Evolutionary conservation across 53 echinoderm and acorn worm genomes (phyloP).

Genomic region (Crossaster papposus): DNA sequence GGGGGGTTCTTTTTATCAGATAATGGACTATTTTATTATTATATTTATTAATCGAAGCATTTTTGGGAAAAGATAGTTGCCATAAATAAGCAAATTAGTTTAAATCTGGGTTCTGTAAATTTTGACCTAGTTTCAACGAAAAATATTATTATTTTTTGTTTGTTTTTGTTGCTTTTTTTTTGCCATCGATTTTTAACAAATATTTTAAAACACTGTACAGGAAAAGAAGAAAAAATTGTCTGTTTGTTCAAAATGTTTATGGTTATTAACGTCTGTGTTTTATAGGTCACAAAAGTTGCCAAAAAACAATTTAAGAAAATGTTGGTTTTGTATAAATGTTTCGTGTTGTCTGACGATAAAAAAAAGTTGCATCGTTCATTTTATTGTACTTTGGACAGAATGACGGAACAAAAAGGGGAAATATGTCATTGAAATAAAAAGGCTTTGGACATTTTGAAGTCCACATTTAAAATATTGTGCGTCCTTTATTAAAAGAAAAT

Average conservation of each 20-base stretch:
- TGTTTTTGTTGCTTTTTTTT: neutral
- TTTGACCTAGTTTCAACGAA: neutral
- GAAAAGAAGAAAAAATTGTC: too few relatives aligned
- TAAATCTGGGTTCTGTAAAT: neutral
- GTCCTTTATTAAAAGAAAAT: too few relatives aligned
- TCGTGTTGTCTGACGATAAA: conserved; percentile 20
- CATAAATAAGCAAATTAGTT: neutral
- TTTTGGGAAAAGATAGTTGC: neutral
- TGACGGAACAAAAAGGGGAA: conserved; percentile 19
- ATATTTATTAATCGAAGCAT: neutral
- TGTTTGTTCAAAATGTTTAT: neutral
- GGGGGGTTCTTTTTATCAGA: neutral
- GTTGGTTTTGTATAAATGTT: neutral
- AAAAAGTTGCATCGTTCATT: conserved; percentile 28
- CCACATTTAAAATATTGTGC: conserved; percentile 42
- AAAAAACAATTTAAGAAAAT: conserved; percentile 16
- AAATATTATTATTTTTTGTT: neutral
- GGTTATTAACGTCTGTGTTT: neutral
- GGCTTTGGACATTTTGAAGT: conserved; percentile 54
- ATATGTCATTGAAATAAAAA: conserved; percentile 28
- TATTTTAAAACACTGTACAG: too few relatives aligned
- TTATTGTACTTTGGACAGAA: conserved; percentile 51
- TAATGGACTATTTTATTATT: neutral
- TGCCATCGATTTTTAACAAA: conserved; percentile 3
- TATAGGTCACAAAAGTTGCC: conserved; percentile 35